Base-by-base conservation (phyloP, 2,113 vertebrate genomes). In the Peromyscus polionotus region DNA sequence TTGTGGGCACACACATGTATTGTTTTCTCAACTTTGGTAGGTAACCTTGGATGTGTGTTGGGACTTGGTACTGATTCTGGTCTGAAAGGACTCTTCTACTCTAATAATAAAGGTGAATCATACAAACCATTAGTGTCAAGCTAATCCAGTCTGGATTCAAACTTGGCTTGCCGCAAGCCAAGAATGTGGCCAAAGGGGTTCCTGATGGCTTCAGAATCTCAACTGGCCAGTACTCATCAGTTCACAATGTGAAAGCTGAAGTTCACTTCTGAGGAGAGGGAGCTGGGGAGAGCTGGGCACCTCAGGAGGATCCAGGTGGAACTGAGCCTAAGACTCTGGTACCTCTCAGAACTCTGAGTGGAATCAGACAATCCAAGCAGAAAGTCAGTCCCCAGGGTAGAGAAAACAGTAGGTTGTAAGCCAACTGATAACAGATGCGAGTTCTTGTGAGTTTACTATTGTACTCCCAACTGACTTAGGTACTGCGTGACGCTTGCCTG, bases 191-290 rank as follows among this genome's bases (percentile, higher is more conserved):
- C 4, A 36, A 70, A 57, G 17, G 65, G 33, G 16, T 33, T 88
- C 48, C 88, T 81, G 28, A 68, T 31, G 63, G 61, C 22, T 93
- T 94, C 22, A 24, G 48, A 88, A 39, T 76, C 68, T 76, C 45
- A 70, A 42, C 26, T 90, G 45, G 90, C 61, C 3, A n/a, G 67
- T 65, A 36, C 45, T 68, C n/a, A 61, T 81, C 24, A 57, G 2
- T 33, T 86, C 19, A 10, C 73, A 96, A 42, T 39, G 51, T 6
- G 14, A 88, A 45, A 51, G 1, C 77, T 84, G 28, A n/a, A 42
- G 24, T 85, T 88, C 75, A 77, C 61, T 72, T 95, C 48, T 91
- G 77, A 83, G 22, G 19, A 48, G 36, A 97, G 57, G 45, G 91
- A 79, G 22, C 72, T 91, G 22, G 36, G 48, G 61, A 45, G 75